Conservation (phyloP, 1,140 invertebrate genomes). For the Drosophila leontia region DNA sequence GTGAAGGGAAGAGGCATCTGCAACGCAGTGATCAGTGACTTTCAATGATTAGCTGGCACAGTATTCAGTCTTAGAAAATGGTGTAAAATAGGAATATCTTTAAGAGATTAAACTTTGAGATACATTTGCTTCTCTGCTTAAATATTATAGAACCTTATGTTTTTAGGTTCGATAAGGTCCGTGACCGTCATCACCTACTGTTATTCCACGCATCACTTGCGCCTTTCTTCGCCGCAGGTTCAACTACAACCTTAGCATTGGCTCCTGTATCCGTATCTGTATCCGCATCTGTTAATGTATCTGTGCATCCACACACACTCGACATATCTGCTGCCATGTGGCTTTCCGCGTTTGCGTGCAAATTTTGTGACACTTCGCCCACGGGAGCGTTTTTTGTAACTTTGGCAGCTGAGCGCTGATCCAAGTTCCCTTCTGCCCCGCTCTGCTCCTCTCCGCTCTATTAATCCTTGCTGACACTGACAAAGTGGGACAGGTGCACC, state of each 20-base stretch:
- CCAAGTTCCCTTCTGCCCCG: conserved; percentile 8
- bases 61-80: background rate
- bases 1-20: background rate
- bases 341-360: conserved; percentile 68
- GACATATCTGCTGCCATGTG: conserved; percentile 55
- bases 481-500: conserved; percentile 53
- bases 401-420: conserved; percentile 38
- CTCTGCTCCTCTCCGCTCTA: conserved; percentile 50
- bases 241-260: conserved; percentile 17
- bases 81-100: background rate
- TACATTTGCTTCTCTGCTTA: too few relatives aligned
- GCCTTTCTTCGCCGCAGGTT: background rate
- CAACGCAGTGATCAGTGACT: conserved; percentile 24
- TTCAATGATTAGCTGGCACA: background rate
- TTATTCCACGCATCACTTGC: conserved; percentile 16
- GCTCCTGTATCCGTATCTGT: conserved; percentile 20
- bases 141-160: too few relatives aligned
- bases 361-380: conserved; percentile 81
- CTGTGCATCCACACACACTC: conserved; percentile 15
- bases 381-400: conserved; percentile 66
- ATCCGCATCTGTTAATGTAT: conserved; percentile 20
- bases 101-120: background rate
- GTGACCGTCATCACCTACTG: conserved; percentile 12
- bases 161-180: too few relatives aligned
- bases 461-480: conserved; percentile 71